Percentiles rank a stretch among this genome's conserved stretches.
Evolutionary conservation across 2,113 vertebrate genomes (phyloP).

Genomic region (Lophius piscatorius): DNA sequence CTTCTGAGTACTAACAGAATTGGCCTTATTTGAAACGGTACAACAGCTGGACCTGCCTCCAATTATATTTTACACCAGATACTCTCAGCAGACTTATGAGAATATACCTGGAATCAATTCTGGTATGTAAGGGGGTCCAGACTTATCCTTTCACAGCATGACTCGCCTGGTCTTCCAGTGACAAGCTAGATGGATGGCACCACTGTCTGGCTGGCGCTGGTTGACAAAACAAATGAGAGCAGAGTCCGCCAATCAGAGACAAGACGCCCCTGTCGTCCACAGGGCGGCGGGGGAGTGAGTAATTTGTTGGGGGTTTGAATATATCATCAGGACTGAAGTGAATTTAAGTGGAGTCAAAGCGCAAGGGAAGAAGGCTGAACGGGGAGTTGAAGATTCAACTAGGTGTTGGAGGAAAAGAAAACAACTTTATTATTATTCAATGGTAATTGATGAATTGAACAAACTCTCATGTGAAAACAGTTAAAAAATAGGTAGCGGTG

Average conservation of each 20-base stretch:
- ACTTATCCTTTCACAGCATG: constrained; percentile 43
- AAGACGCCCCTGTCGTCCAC: constrained; percentile 41
- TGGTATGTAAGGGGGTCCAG: constrained; percentile 44
- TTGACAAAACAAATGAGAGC: constrained; percentile 78
- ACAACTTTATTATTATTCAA: constrained; percentile 9
- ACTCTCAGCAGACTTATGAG: constrained; percentile 8
- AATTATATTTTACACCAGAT: constrained; percentile 1
- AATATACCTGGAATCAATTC: constrained; percentile 3
- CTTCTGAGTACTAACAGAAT: not conserved
- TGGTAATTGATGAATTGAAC: constrained; percentile 23
- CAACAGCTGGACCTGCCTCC: constrained; percentile 2
- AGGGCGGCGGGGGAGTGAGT: constrained; percentile 47
- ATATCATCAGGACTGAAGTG: constrained; percentile 64
- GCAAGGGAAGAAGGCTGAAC: constrained; percentile 12
- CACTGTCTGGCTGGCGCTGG: constrained; percentile 41
- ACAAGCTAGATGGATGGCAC: constrained; percentile 74
- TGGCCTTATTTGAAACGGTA: not conserved
- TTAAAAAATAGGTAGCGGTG: not conserved
- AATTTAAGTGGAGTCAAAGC: constrained; percentile 56
- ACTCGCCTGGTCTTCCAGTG: constrained; percentile 56
- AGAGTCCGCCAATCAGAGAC: constrained; percentile 63
- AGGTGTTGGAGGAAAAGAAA: constrained; percentile 1
- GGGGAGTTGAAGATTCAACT: constrained; percentile 32
- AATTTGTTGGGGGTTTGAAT: constrained; percentile 70
- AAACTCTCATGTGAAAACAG: not conserved